phyloP scores from a whole-genome alignment of 2,797 vertebrate genomes.

The Darevskia nairensis region DNA sequence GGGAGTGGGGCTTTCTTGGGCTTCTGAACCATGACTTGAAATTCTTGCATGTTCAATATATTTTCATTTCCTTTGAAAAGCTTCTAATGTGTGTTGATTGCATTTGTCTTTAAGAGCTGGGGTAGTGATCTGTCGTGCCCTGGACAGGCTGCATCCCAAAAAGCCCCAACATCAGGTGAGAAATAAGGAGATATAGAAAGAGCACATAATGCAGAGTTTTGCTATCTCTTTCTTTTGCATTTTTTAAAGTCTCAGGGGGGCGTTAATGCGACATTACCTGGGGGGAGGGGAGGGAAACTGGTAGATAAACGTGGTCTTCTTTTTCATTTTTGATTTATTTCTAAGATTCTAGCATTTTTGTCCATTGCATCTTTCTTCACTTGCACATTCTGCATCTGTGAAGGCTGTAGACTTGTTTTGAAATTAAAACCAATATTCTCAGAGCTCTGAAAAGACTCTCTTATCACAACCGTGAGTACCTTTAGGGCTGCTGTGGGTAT shows the following conservation, averaged over 20 bases:
- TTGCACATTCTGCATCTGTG: background rate
- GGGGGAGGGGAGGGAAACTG: background rate
- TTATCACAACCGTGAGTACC: background rate
- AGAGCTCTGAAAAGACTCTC: background rate
- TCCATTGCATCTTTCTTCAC: background rate
- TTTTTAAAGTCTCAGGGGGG: background rate
- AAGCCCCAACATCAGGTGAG: constrained; percentile 88
- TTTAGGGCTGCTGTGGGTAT: background rate
- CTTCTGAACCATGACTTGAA: background rate
- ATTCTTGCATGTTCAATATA: background rate
- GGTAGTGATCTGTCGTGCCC: constrained; percentile 88
- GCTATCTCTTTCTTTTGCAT: background rate
- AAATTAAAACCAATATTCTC: constrained; percentile 10
- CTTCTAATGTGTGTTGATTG: background rate
- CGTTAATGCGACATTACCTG: background rate
- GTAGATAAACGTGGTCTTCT: background rate
- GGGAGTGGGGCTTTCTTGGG: background rate
- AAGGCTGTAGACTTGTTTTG: background rate
- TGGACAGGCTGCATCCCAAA: constrained; percentile 73
- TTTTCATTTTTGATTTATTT: background rate
- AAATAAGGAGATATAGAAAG: background rate
- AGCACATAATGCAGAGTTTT: background rate
- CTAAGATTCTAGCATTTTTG: background rate
- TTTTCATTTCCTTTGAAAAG: background rate
- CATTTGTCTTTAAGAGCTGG: constrained; percentile 85